phyloP scores from a whole-genome alignment of 2,113 vertebrate genomes.

The Cyanocitta stelleri region DNA sequence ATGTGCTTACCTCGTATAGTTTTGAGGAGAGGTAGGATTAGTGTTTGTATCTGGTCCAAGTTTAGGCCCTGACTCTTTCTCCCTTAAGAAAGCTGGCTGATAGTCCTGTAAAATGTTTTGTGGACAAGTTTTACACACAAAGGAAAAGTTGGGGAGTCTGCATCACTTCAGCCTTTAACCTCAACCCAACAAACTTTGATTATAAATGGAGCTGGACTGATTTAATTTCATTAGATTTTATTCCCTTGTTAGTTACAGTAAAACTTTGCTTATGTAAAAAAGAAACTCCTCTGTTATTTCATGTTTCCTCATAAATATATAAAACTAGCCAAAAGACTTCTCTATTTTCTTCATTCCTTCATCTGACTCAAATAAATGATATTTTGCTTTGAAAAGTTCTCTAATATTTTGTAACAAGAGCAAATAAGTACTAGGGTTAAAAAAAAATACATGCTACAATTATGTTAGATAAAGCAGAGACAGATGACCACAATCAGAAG shows the following conservation, averaged over 20 bases:
- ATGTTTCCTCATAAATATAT: not conserved
- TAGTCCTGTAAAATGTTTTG: not conserved
- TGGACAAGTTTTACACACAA: not conserved
- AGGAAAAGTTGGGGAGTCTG: not conserved
- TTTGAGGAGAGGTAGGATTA: not conserved
- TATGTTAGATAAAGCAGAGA: not conserved
- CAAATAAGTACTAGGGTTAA: not conserved
- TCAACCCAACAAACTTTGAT: not conserved
- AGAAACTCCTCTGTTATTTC: not conserved
- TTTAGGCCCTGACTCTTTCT: not conserved
- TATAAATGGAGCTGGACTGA: not conserved
- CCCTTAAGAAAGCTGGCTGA: not conserved
- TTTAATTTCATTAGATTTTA: not conserved
- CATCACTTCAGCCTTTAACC: not conserved
- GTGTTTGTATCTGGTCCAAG: not conserved
- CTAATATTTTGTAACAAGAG: not conserved
- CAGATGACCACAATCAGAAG: not conserved
- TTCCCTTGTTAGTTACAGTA: not conserved
- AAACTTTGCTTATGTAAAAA: not conserved
- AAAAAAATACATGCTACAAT: not conserved
- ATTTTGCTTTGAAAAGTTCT: not conserved
- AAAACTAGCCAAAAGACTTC: not conserved
- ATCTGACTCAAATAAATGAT: not conserved
- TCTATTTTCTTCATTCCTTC: not conserved
- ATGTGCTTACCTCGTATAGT: not conserved